Conservation (phyloP, 2,113 vertebrate genomes). For the Burhinus oedicnemus region DNA sequence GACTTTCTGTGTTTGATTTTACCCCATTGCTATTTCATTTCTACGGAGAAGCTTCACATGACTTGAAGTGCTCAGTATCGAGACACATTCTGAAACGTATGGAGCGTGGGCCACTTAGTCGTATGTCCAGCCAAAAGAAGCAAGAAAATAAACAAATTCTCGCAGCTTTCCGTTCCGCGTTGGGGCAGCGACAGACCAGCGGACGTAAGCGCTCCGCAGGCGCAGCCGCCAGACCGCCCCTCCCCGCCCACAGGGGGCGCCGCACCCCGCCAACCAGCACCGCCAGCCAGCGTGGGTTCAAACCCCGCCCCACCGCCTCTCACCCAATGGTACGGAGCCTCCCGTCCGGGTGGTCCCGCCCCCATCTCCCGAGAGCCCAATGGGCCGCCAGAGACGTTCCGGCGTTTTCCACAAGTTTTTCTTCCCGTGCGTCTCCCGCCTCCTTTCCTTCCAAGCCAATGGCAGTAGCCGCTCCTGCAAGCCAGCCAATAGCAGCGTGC, state of each 20-base stretch:
- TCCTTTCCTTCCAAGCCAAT: neutral
- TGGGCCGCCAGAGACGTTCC: no score
- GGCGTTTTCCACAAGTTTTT: neutral
- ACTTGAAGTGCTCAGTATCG: neutral
- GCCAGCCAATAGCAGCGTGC: neutral
- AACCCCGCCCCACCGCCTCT: neutral
- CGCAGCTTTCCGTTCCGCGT: rapidly evolving
- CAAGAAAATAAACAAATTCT: rapidly evolving
- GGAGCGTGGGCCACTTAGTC: rapidly evolving
- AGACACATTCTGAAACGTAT: rapidly evolving
- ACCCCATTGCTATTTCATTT: neutral
- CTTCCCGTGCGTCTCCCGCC: conserved; percentile 14
- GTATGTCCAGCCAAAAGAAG: neutral
- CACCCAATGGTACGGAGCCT: neutral
- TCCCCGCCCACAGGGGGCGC: neutral
- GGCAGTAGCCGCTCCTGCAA: neutral
- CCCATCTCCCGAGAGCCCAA: neutral
- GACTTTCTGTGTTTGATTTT: neutral
- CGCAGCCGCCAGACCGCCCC: no score
- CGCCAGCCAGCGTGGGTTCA: rapidly evolving
- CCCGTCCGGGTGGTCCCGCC: neutral
- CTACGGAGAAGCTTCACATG: neutral
- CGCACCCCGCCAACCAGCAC: no score
- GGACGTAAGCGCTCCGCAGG: rapidly evolving
- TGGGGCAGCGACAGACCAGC: rapidly evolving